Evolutionary conservation across 1,140 invertebrate species (phyloP).

Genomic region (Doryteuthis pealeii): DNA sequence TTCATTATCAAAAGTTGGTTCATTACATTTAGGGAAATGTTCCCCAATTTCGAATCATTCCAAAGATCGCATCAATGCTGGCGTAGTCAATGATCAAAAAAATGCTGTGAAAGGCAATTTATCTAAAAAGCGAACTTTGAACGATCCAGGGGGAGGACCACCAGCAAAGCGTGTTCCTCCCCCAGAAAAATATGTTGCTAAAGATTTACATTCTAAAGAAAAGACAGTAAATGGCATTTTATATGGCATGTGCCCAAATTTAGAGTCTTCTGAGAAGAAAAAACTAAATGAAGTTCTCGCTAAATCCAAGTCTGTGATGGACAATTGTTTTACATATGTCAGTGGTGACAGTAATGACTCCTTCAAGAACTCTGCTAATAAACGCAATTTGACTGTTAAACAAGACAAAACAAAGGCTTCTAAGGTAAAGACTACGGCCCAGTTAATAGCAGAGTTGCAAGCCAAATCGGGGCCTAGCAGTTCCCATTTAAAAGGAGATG

Average conservation of each 20-base stretch:
- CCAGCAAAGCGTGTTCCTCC: background rate
- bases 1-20: conserved; percentile 10
- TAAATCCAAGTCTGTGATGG: conserved; percentile 11
- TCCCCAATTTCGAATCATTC: conserved; percentile 6
- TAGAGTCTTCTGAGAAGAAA: background rate
- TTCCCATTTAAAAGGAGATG: conserved; percentile 40
- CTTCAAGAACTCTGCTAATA: conserved; percentile 5
- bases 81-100: conserved; percentile 1
- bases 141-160: background rate
- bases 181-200: background rate
- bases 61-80: conserved; percentile 6
- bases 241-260: background rate
- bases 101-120: background rate
- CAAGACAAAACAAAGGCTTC: conserved; percentile 41
- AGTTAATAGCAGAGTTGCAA: conserved; percentile 77
- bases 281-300: background rate
- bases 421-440: conserved; percentile 83
- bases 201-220: conserved; percentile 12
- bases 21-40: conserved; percentile 2
- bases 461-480: conserved; percentile 64
- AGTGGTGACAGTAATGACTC: conserved; percentile 12
- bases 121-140: conserved; percentile 8
- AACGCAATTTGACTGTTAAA: conserved; percentile 7
- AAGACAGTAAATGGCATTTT: conserved; percentile 10
- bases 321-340: conserved; percentile 5